Percentiles rank a stretch among this genome's conserved stretches.
These are phyloP conservation scores for Mesembrinibis cayennensis DNA, from an alignment of 2,113 vertebrate genomes.

Conservation along the genomic window DNA sequence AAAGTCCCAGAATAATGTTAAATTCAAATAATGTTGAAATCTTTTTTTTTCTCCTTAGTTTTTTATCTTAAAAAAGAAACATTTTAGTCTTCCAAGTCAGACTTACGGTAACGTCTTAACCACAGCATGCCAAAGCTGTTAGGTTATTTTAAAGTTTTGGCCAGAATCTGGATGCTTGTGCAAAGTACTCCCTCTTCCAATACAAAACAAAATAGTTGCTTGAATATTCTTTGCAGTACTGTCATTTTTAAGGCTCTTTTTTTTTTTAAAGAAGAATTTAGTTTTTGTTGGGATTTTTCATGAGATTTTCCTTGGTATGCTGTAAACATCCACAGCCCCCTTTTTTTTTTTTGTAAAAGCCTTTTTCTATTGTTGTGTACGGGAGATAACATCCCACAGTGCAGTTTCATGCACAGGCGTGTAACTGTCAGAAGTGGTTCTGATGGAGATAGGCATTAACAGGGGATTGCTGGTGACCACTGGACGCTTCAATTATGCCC, in stretches of 20 bases:
- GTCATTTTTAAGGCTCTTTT: neutral
- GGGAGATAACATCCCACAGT: neutral
- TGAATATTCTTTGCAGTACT: conserved; percentile 28
- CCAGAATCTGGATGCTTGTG: neutral
- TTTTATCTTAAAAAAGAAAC: conserved; percentile 24
- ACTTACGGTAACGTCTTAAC: conserved; percentile 58
- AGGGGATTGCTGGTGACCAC: neutral
- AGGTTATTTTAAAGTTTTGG: conserved; percentile 59
- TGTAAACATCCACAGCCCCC: neutral
- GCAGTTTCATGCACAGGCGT: neutral
- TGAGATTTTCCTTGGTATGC: neutral
- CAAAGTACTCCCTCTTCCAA: conserved; percentile 19
- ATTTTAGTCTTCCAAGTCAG: conserved; percentile 39
- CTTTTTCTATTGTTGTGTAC: neutral
- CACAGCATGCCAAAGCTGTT: conserved; percentile 63
- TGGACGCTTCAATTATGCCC: neutral
- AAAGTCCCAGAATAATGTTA: neutral
- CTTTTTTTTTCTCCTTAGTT: neutral
- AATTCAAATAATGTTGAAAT: conserved; percentile 37
- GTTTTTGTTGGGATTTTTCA: neutral
- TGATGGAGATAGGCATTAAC: neutral
- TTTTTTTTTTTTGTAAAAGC: neutral
- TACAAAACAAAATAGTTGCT: conserved; percentile 54
- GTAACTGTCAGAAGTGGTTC: neutral
- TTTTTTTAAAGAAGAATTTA: neutral